Percentiles rank a stretch among this genome's conserved stretches.
Conservation (phyloP, 2,113 vertebrate genomes). For the Suricata suricatta region DNA sequence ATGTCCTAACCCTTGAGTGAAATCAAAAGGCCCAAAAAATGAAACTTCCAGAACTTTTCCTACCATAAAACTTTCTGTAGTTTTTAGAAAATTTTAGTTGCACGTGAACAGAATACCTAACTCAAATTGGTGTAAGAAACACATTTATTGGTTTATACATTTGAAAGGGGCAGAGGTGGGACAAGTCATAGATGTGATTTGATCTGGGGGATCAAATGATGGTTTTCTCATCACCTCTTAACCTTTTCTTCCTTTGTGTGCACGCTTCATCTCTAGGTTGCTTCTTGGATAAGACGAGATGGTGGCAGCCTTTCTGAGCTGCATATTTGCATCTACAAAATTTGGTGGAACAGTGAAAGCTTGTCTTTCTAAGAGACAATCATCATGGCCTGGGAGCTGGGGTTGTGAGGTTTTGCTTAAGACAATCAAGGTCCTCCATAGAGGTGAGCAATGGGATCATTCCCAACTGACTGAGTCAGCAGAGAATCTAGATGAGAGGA, state of each 20-base stretch:
- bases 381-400: background rate
- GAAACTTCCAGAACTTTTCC: background rate
- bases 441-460: background rate
- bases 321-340: background rate
- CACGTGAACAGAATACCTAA: background rate
- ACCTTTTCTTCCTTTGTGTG: background rate
- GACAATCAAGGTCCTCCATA: background rate
- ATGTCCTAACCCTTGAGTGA: background rate
- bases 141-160: background rate
- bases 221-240: background rate
- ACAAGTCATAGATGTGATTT: background rate
- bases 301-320: background rate
- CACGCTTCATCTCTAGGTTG: background rate
- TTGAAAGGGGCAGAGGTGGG: background rate
- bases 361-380: background rate
- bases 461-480: background rate
- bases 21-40: background rate
- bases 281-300: background rate
- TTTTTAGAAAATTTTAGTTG: slow-evolving; percentile 20
- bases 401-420: slow-evolving; percentile 2
- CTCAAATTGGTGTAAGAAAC: background rate
- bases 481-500: background rate
- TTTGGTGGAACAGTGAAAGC: background rate
- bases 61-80: background rate
- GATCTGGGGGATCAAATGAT: background rate